Evolutionary conservation across 2,113 vertebrate genomes (phyloP), one percentile per base, ranked within the genome.

Genomic region (Tachysurus fulvidraco): DNA sequence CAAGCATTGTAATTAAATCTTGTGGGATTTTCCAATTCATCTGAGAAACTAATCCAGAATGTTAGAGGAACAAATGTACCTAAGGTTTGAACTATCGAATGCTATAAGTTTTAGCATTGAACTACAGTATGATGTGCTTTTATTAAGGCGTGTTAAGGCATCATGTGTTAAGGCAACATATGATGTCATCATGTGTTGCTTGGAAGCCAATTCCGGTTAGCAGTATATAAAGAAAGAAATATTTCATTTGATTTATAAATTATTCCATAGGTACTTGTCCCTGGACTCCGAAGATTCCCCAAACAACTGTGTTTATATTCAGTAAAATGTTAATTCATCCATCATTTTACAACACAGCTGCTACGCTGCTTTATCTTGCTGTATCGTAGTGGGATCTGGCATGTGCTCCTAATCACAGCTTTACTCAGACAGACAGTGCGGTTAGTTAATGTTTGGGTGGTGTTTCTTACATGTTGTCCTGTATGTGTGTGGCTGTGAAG

Each of bases 301-400:
- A 23, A 46, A 76, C 16, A 54, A 17, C 10, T 17, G 73, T 23
- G 76, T 41, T 86, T 67, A 50, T 46, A 55, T 69, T 57, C 76
- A 57, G 16, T 28, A 46, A 1, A 41, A 74, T 76, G 12, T 23
- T 67, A 79, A 67, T 54, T 8, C 46, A 54, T 41, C 52, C 74
- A 65, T 67, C 44, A 52, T 19, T 65, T 78, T 50, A 62, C 64
- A 65, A 28, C 30, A 28, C 14, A 25, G 14, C 25, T 77, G 11
- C 14, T 62, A 25, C 14, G 7, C 28, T 73, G 62, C 62, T 81
- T 19, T 44, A 8, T 46, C 41, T 59, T 81, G 19, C 11, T 81
- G 79, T 7, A 46, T 86, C 2, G 60, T 67, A 88, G 90, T 87
- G 87, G 90, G 44, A 5, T 69, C 80, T 86, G 79, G 85, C 88